These are phyloP conservation scores for Leptinotarsa rubiginosa DNA, from an alignment of 2,888 invertebrate species.

Conservation along the genomic window DNA sequence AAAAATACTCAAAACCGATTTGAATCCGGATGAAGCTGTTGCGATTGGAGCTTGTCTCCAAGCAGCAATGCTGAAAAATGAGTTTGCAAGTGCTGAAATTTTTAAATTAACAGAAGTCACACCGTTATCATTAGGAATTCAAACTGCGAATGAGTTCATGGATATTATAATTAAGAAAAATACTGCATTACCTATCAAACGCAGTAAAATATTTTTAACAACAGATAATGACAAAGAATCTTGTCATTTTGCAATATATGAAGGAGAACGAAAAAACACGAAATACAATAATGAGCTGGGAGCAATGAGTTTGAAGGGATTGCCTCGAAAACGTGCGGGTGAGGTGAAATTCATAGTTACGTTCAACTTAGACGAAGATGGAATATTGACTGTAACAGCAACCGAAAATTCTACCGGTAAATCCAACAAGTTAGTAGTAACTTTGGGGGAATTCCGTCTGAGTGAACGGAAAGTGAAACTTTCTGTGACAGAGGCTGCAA, in stretches of 20 bases:
- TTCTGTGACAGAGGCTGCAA: constrained; percentile 35
- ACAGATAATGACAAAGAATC: background rate
- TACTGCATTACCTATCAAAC: constrained; percentile 37
- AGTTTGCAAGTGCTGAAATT: constrained; percentile 33
- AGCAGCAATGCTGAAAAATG: constrained; percentile 42
- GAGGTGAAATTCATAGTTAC: background rate
- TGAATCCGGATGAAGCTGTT: constrained; percentile 53
- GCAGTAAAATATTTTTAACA: background rate
- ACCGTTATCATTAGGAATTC: constrained; percentile 49
- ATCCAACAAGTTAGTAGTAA: constrained; percentile 33
- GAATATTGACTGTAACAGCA: constrained; percentile 44
- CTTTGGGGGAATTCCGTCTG: constrained; percentile 36
- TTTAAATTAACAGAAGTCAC: constrained; percentile 46
- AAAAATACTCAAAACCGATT: constrained; percentile 41
- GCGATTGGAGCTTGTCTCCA: constrained; percentile 51
- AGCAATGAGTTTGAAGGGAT: constrained; percentile 27
- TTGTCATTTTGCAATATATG: constrained; percentile 37
- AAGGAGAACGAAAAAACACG: constrained; percentile 47
- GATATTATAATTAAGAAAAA: constrained; percentile 43
- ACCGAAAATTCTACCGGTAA: constrained; percentile 6
- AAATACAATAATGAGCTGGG: constrained; percentile 47
- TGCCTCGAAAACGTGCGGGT: background rate
- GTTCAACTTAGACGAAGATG: constrained; percentile 39
- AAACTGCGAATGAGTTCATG: constrained; percentile 42
- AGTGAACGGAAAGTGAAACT: constrained; percentile 39